Conservation (phyloP, 2,797 vertebrate genomes). For the Tapirus indicus region DNA sequence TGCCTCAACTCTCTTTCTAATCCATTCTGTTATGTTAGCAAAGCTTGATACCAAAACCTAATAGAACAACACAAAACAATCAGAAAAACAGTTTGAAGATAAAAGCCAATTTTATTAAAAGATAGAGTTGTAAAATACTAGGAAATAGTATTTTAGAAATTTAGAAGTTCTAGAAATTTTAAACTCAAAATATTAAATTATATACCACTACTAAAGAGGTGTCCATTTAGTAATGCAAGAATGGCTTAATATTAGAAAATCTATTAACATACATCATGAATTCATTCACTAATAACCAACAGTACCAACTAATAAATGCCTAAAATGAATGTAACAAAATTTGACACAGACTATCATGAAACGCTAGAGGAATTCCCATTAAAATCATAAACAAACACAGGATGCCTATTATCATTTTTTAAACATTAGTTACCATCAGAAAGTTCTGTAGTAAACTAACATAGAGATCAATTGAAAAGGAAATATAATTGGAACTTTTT, state of each 20-base stretch:
- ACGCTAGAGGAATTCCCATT: neutral
- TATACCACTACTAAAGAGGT: neutral
- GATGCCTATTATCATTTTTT: neutral
- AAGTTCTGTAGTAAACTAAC: neutral
- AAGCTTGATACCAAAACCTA: neutral
- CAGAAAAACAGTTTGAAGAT: neutral
- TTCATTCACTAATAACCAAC: neutral
- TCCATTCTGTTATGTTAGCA: neutral
- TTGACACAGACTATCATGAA: neutral
- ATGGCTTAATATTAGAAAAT: conserved; percentile 31
- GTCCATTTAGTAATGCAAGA: neutral
- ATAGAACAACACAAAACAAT: neutral
- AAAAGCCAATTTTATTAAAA: neutral
- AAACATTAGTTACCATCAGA: neutral
- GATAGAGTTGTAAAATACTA: neutral
- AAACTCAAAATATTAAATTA: neutral
- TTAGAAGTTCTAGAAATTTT: conserved; percentile 8
- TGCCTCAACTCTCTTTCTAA: neutral
- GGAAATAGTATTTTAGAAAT: neutral
- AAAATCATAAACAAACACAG: neutral
- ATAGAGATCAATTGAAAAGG: neutral
- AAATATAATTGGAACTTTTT: neutral
- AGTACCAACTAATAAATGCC: neutral
- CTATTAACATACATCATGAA: neutral
- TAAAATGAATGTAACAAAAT: neutral